These are phyloP conservation scores for Pseudomyrmex cubaensis DNA, from an alignment of 1,140 invertebrate genomes.

Conservation along the genomic window DNA sequence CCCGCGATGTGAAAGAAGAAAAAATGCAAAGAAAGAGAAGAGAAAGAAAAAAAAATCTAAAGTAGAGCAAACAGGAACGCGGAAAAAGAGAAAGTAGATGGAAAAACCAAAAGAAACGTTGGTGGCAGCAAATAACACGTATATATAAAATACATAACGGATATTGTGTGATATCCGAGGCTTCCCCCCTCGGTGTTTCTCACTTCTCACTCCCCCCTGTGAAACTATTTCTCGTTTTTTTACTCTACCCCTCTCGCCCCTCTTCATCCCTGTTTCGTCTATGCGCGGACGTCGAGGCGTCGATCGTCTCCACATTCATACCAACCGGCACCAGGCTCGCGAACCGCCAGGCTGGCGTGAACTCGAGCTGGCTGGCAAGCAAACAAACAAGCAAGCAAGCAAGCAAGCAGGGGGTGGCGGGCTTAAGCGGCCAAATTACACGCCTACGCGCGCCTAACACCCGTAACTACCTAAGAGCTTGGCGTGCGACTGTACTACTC, in stretches of 20 bases:
- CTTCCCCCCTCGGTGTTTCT: conserved; percentile 30
- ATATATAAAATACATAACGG: not conserved
- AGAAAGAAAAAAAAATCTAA: conserved; percentile 15
- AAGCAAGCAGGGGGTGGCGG: conserved; percentile 41
- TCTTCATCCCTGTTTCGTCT: not conserved
- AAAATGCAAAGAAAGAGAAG: conserved; percentile 6
- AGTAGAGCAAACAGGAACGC: conserved; percentile 3
- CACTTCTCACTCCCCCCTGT: not conserved
- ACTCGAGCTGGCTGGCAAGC: conserved; percentile 17
- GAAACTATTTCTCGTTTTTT: not conserved
- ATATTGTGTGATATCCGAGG: conserved; percentile 38
- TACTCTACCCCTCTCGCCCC: conserved; percentile 10
- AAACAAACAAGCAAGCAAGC: conserved; percentile 34
- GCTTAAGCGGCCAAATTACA: conserved; percentile 64
- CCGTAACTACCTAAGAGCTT: conserved; percentile 64
- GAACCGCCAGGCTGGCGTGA: conserved; percentile 43
- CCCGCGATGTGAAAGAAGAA: conserved; percentile 13
- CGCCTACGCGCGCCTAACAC: conserved; percentile 67
- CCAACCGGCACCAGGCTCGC: conserved; percentile 18
- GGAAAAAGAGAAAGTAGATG: conserved; percentile 27
- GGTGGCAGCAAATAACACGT: conserved; percentile 85
- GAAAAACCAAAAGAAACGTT: conserved; percentile 71
- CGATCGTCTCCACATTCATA: conserved; percentile 35
- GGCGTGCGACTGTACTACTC: conserved; percentile 49
- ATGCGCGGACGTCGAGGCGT: conserved; percentile 45